Evolutionary conservation across 2,888 invertebrate genomes (phyloP), one percentile per base, ranked within the genome.

Genomic region (Leistus spinibarbis): DNA sequence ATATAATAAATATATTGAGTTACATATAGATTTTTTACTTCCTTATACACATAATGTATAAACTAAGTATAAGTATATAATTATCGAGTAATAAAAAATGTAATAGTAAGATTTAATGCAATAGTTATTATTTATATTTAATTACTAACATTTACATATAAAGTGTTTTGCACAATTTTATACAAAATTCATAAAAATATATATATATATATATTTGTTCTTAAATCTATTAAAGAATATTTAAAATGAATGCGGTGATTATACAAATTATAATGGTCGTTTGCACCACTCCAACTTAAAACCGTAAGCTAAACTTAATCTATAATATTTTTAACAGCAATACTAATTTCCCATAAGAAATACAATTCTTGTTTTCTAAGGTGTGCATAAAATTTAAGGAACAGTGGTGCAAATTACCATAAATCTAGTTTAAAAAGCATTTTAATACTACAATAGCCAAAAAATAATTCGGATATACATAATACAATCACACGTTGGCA

Each of bases 131-230:
- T 40, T 40, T 40, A 40, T 40, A 40, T 40, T 40, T 40, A 40
- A 24, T 24, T 7, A 4, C 24, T 40, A 40, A 40, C 40, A 40
- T 40, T 2, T 40, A 7, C 40, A 7, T 40, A 40, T 40, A 40
- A 53, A 66, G 16, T 40, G 3, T 57, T 57, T 57, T 17, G 40
- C 24, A 24, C 24, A 24, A 64, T 54, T 16, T 54, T 68, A 54
- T 20, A 54, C 16, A 65, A 54, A 66, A 22, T 40, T 13, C 56
- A 69, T 60, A 69, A 69, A 20, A 19, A 54, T 69, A 60, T 60
- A 56, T 69, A 60, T 60, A 13, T 57, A n/a, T 16, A 57, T 9
- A 53, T 9, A 9, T 53, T 7, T 53, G 53, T 53, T 57, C 16
- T 19, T 57, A 19, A 7, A 19, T 10, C 2, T 57, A 19, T 57